phyloP scores from a whole-genome alignment of 2,113 vertebrate genomes.

The Plecturocebus donacophilus region DNA sequence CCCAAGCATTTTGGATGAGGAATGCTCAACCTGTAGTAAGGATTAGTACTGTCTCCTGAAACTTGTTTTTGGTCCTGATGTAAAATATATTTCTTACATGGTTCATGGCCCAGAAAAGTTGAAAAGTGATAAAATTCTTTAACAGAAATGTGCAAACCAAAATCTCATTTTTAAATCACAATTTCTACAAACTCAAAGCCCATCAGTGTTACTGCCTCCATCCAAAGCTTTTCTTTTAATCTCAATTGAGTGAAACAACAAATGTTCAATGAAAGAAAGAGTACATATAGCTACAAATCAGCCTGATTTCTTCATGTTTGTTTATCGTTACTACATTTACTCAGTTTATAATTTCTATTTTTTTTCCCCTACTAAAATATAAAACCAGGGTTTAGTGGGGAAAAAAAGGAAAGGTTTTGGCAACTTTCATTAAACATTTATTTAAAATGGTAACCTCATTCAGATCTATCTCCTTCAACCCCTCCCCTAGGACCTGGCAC shows the following conservation, averaged over 20 bases:
- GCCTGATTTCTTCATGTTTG: neutral
- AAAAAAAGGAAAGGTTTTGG: neutral
- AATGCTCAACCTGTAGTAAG: neutral
- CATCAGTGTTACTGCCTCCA: neutral
- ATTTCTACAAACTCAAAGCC: neutral
- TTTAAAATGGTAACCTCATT: slow-evolving; percentile 7
- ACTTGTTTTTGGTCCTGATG: neutral
- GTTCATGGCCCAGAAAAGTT: neutral
- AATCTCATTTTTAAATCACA: slow-evolving; percentile 13
- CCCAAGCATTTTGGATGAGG: neutral
- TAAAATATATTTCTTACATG: neutral
- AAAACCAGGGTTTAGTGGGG: neutral
- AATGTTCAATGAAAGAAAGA: neutral
- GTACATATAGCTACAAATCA: neutral
- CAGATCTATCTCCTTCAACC: neutral
- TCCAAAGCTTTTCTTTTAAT: neutral
- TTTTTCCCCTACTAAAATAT: neutral
- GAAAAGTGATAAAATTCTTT: neutral
- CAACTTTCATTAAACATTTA: neutral
- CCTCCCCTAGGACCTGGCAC: neutral
- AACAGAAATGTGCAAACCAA: neutral
- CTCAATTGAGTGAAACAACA: neutral
- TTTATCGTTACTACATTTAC: neutral
- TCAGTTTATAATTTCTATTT: neutral
- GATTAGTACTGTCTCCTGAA: neutral